Percentiles rank a stretch among this genome's conserved stretches.
phyloP scores from a whole-genome alignment of 2,113 vertebrate genomes.

The Pseudolaguvia tuberculata region DNA sequence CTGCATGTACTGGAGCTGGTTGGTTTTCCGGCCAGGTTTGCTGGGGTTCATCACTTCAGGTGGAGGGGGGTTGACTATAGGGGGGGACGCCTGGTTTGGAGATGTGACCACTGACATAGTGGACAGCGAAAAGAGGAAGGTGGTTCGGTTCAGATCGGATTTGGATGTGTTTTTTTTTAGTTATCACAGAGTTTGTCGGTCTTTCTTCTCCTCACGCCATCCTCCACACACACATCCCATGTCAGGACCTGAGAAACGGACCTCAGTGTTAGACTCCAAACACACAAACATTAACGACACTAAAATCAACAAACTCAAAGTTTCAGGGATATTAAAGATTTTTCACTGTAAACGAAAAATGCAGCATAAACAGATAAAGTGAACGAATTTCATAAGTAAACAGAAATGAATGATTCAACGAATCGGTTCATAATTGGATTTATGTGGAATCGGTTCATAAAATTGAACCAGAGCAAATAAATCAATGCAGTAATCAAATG shows the following conservation, averaged over 20 bases:
- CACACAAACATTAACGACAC: background rate
- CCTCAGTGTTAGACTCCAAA: background rate
- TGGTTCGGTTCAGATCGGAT: conserved; percentile 50
- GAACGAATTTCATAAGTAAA: too few relatives aligned
- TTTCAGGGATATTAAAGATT: too few relatives aligned
- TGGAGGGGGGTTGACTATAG: conserved; percentile 77
- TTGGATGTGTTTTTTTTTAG: conserved; percentile 59
- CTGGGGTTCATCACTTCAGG: conserved; percentile 86
- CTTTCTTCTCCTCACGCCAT: conserved; percentile 69
- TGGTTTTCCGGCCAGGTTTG: conserved; percentile 95
- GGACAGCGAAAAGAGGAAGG: conserved; percentile 50
- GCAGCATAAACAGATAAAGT: too few relatives aligned
- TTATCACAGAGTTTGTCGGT: conserved; percentile 48
- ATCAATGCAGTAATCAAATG: background rate
- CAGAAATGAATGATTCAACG: too few relatives aligned
- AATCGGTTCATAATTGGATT: too few relatives aligned
- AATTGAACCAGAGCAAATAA: background rate
- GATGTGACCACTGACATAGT: conserved; percentile 83
- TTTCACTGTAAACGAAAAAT: too few relatives aligned
- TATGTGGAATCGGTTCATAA: background rate
- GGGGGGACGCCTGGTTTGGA: conserved; percentile 73
- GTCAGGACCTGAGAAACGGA: conserved; percentile 61
- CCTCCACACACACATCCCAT: conserved; percentile 78
- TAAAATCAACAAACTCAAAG: background rate
- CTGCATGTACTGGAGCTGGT: conserved; percentile 98